These are phyloP conservation scores for Habrosyne pyritoides DNA, from an alignment of 2,888 invertebrate species.

Conservation along the genomic window DNA sequence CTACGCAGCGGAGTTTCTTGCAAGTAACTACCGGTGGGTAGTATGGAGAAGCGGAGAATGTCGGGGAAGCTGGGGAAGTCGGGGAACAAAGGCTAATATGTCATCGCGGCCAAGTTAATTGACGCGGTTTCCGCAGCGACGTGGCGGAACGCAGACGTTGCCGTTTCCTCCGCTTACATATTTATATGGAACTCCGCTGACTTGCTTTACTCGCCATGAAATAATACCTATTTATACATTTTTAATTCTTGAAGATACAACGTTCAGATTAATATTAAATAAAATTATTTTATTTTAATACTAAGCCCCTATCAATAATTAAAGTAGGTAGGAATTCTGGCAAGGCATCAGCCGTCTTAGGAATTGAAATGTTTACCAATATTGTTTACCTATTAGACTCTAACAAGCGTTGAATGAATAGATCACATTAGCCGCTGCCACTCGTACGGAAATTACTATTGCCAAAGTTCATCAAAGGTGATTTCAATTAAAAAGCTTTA, in stretches of 20 bases:
- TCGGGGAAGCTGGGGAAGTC: conserved; percentile 31
- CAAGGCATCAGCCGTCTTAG: too few species aligned
- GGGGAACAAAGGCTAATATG: conserved; percentile 81
- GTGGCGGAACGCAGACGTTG: conserved; percentile 78
- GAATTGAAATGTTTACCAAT: too few species aligned
- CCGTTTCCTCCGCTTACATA: conserved; percentile 76
- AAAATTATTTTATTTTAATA: too few species aligned
- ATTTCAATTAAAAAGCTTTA: conserved; percentile 77
- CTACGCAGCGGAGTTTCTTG: conserved; percentile 49
- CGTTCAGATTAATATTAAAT: too few species aligned
- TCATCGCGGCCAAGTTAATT: conserved; percentile 81
- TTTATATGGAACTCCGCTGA: conserved; percentile 64
- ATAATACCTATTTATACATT: conserved; percentile 39
- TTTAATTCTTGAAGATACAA: conserved; percentile 33
- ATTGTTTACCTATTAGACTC: background rate
- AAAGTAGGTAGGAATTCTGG: too few species aligned
- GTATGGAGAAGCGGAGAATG: conserved; percentile 34
- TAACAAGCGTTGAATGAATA: background rate
- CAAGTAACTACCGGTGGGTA: conserved; percentile 56
- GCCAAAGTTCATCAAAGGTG: conserved; percentile 53
- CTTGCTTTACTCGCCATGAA: conserved; percentile 37
- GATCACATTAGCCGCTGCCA: background rate
- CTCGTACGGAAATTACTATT: conserved; percentile 10
- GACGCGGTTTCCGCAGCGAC: conserved; percentile 80
- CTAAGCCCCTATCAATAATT: too few species aligned